Base-by-base conservation (phyloP, 2,797 vertebrate species). In the Chaunax sp. region DNA sequence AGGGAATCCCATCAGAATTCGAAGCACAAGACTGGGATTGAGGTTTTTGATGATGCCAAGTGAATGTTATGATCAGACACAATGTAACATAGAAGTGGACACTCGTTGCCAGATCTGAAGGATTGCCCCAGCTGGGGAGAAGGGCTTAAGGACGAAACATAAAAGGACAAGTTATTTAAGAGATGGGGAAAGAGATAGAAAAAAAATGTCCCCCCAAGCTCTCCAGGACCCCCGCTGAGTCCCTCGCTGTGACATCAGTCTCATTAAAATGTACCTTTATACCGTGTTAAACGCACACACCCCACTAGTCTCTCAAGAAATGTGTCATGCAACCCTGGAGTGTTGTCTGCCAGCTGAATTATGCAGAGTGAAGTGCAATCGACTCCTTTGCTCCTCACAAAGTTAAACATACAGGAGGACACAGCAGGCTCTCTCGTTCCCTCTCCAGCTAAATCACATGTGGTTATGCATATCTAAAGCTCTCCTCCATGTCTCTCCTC, bases 321-420 rank as follows among this genome's bases (percentile, higher is more conserved):
- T 1, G 5, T 53, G 76, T 85, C 70, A 63, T 38, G 72, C 67
- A 83, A 52, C 45, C 47, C 52, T 20, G 9, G 40, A 67, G 61
- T 64, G 72, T 62, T 62, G 59, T 77, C 72, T 81, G 75, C 75
- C 75, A 71, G 46, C 37, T 86, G 72, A 83, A 85, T 88, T 85
- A 87, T 88, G 78, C 81, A 86, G 63, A 69, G 43, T 51, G 33
- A 63, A 74, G 81, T 5, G 50, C 67, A 69, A 63, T 76, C 47
- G 18, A 84, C 77, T 80, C 61, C 44, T 64, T 43, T 20, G 65
- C 56, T 66, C 45, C 79, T 67, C 68, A 66, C 35, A 73, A 63
- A 78, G 49, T 81, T 60, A 35, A 9, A 67, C 51, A 73, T 49
- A 75, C 58, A 52, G 56, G 43, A 49, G 18, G 64, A 72, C 63